phyloP scores from a whole-genome alignment of 2,888 invertebrate species.

The Laothoe populi region DNA sequence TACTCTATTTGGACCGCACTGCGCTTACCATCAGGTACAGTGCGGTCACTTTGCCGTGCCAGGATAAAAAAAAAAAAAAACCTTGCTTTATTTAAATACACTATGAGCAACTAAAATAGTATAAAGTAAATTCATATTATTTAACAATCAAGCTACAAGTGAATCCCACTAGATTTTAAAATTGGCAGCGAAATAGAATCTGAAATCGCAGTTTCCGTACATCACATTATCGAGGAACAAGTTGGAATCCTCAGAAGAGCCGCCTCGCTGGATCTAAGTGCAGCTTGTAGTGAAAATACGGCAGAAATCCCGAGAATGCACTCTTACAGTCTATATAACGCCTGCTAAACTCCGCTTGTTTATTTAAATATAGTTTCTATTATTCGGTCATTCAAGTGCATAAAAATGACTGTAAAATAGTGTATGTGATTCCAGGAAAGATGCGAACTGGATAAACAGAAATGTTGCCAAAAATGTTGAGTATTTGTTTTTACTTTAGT shows the following conservation, averaged over 20 bases:
- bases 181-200: background rate
- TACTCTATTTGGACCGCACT: no score
- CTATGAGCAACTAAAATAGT: no score
- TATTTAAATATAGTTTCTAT: slow-evolving; percentile 16
- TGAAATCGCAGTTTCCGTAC: background rate
- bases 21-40: no score
- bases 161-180: background rate
- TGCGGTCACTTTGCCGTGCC: no score
- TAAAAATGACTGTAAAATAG: background rate
- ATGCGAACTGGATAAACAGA: no score
- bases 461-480: no score
- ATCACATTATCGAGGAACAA: slow-evolving; percentile 16
- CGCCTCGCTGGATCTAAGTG: slow-evolving; percentile 11
- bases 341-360: slow-evolving; percentile 7
- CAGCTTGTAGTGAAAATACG: slow-evolving; percentile 15
- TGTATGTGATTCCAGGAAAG: no score
- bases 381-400: background rate
- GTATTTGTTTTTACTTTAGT: no score
- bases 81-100: no score
- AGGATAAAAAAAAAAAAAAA: no score
- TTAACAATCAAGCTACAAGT: background rate
- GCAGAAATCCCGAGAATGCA: background rate
- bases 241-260: slow-evolving; percentile 17
- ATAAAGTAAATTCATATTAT: background rate
- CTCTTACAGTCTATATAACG: background rate